Evolutionary conservation across 1,140 invertebrate genomes (phyloP).

Genomic region (Apis cerana): DNA sequence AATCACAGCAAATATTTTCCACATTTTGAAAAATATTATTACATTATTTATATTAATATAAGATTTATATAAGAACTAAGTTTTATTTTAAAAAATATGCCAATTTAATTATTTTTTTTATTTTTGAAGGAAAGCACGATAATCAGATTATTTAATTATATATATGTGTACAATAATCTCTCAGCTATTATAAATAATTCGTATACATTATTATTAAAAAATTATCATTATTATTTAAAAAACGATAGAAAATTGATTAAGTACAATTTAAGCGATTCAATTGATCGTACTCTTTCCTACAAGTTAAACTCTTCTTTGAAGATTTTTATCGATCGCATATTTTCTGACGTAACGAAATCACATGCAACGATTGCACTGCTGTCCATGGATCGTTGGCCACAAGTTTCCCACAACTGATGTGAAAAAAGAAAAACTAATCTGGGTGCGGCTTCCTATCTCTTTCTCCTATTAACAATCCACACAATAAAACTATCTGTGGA

Average conservation of each 20-base stretch:
- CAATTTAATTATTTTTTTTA: no score
- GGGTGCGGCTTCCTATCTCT: slow-evolving; percentile 37
- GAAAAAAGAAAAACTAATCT: slow-evolving; percentile 29
- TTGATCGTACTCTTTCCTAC: not conserved
- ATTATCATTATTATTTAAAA: no score
- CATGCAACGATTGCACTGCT: not conserved
- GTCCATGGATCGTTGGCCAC: slow-evolving; percentile 14
- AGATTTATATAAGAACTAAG: no score
- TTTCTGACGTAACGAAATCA: slow-evolving; percentile 9
- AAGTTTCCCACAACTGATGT: slow-evolving; percentile 34
- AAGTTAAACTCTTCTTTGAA: not conserved
- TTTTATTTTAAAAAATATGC: no score
- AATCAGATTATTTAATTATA: no score
- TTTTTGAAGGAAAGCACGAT: no score
- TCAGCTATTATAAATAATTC: no score
- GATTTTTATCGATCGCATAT: slow-evolving; percentile 2
- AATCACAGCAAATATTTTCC: no score
- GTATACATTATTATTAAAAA: no score
- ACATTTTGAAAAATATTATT: no score
- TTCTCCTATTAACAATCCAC: not conserved
- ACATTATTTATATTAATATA: no score
- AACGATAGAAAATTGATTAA: not conserved
- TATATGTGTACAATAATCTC: no score
- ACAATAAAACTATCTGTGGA: not conserved
- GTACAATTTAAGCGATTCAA: not conserved